Evolutionary conservation across 2,888 invertebrate species (phyloP).

Genomic region (Mimumesa dahlbomi): DNA sequence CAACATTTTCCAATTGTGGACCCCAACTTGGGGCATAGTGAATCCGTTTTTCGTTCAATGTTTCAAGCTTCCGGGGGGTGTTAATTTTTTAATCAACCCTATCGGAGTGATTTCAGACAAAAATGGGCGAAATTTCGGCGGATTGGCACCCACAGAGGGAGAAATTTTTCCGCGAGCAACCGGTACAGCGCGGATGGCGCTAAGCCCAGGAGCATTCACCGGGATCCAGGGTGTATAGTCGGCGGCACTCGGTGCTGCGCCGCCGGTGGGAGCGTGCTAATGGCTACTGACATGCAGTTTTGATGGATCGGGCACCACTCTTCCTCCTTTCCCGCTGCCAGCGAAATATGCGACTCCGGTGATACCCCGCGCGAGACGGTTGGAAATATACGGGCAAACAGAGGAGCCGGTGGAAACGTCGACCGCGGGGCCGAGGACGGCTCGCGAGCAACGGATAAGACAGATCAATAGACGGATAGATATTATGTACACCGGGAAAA

Average conservation of each 20-base stretch:
- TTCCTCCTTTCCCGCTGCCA: slow-evolving; percentile 68
- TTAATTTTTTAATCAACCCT: too few relatives aligned
- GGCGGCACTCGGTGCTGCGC: slow-evolving; percentile 67
- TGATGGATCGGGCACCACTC: slow-evolving; percentile 82
- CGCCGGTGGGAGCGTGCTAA: slow-evolving; percentile 82
- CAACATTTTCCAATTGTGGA: too few relatives aligned
- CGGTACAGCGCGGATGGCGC: slow-evolving; percentile 58
- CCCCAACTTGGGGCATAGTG: too few relatives aligned
- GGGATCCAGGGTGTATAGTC: slow-evolving; percentile 55
- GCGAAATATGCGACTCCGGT: slow-evolving; percentile 64
- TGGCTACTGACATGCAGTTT: slow-evolving; percentile 84
- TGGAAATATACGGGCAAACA: slow-evolving; percentile 54
- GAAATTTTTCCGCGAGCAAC: slow-evolving; percentile 43
- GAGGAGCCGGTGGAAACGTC: slow-evolving; percentile 42
- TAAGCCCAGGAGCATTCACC: slow-evolving; percentile 53
- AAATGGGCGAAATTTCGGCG: too few relatives aligned
- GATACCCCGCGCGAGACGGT: slow-evolving; percentile 44
- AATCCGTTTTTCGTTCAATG: too few relatives aligned
- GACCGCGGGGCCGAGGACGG: slow-evolving; percentile 13
- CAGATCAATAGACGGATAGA: slow-evolving; percentile 21
- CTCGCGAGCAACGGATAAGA: neutral
- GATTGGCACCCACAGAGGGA: slow-evolving; percentile 3
- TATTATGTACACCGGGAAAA: neutral
- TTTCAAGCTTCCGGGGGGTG: too few relatives aligned
- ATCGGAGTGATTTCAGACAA: neutral